Evolutionary conservation across 2,113 vertebrate species (phyloP), one percentile per base, ranked within the genome.

Genomic region (Ophthalmolycus amberensis): DNA sequence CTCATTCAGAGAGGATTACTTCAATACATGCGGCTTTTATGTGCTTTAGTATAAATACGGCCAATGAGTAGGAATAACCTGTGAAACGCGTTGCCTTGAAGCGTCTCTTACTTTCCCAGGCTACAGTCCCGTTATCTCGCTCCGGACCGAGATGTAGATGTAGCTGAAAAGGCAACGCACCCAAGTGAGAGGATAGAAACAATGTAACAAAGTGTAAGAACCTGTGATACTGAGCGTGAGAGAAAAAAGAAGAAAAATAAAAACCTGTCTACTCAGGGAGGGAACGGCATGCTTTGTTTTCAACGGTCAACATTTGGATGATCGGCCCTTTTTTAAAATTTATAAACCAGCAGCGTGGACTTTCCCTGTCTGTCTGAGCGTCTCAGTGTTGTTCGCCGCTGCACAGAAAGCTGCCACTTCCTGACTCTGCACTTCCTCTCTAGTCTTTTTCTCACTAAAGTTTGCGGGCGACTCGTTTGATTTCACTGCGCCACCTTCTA

Each of bases 361-460:
- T 66, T 72, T 54, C 40, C 70, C 42, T 11, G 22, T 37, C 4
- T 40, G 20, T 42, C 4, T 52, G n/a, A 78, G 12, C 54, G 67
- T 22, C 40, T 18, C 5, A 16, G 6, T 72, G 38, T 27, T 75
- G 63, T 71, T 83, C 6, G 75, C 5, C 38, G 84, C 12, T 3
- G 88, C 84, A 81, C 79, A 73, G 60, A 54, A 86, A 71, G 83
- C 75, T 83, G 75, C 77, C 80, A 92, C 92, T 95, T 95, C 94
- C 94, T 95, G 93, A 44, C 87, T 80, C 27, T 68, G 59, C 80
- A 94, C 93, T 95, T 95, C 94, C 94, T 89, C 90, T 91, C 80
- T 27, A 67, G 56, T 15, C 22, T 77, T 68, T 72, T 27, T 69
- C 32, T 70, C 37, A 12, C 52, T 85, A 10, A 52, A 14, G 27